Base-by-base conservation (phyloP, 2,113 vertebrate genomes). In the Silurus meridionalis region DNA sequence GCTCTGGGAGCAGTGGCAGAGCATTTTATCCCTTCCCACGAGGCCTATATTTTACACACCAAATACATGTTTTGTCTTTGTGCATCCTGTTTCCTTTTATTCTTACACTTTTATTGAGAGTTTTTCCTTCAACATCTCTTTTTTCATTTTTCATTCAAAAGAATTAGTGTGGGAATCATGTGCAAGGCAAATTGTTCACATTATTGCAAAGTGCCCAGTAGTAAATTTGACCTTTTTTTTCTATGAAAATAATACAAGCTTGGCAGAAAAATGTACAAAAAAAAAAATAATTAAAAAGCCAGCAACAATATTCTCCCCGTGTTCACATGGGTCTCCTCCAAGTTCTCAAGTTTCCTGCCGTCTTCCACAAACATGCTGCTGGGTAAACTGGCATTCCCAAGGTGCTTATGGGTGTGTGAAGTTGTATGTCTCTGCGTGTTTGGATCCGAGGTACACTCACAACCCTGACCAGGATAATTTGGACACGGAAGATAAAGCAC, bases 1-100 rank as follows among this genome's bases (percentile, higher is more conserved):
- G 83, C 93, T 93, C 91, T 85, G 87, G 90, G 90, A 92, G 92
- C 92, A 90, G 85, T 91, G 90, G 93, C 92, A 37, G 37, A 37
- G 37, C 37, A 87, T 92, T 94, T 94, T 86, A 19, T 91, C 6
- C 91, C 91, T 92, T 90, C 89, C 90, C 83, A 4, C 80, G 60
- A 91, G 86, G 92, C 69, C 87, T 88, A 90, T 91, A 61, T 14
- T 46, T 78, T 48, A 37, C 57, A 89, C 74, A 79, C 82, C 71
- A 81, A 55, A 83, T 87, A 25, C 14, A 48, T 23, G 13, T 25
- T 82, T 23, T 50, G 25, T 69, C 9, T 58, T 61, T 58, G 2
- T 48, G 7, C 48, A 48, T 72, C 57, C 8, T n/a, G 17, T 84
- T 11, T n/a, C n/a, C 25, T 81, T 50, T 81, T 52, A 79, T 74